Evolutionary conservation across 2,888 invertebrate species (phyloP).

Genomic region (Melanotus villosus): DNA sequence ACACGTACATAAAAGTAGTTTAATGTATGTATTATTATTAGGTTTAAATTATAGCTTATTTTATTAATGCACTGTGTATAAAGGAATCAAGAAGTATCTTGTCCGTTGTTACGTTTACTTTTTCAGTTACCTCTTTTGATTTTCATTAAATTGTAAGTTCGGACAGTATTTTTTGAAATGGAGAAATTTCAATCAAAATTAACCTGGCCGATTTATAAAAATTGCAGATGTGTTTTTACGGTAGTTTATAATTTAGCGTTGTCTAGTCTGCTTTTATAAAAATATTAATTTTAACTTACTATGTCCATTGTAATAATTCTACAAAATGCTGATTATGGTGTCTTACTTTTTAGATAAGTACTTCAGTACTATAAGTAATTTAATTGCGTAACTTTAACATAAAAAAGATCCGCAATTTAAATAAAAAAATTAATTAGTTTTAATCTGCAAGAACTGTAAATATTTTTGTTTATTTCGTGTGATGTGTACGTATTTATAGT

Average conservation of each 20-base stretch:
- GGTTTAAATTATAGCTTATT: neutral
- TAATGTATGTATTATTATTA: constrained; percentile 6
- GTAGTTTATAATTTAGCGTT: constrained; percentile 29
- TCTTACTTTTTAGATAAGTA: constrained; percentile 30
- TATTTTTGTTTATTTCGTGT: constrained; percentile 45
- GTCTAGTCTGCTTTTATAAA: constrained; percentile 31
- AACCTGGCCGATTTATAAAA: constrained; percentile 13
- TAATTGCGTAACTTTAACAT: neutral
- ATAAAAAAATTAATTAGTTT: neutral
- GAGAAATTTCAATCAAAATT: constrained; percentile 3
- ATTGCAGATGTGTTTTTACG: constrained; percentile 2
- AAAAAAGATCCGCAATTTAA: neutral
- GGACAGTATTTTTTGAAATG: constrained; percentile 29
- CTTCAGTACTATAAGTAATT: neutral
- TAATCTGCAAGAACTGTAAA: constrained; percentile 32
- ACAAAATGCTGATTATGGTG: constrained; percentile 39
- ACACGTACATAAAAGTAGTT: constrained; percentile 5
- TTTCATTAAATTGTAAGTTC: constrained; percentile 16
- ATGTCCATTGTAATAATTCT: constrained; percentile 28
- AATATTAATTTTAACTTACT: constrained; percentile 15
- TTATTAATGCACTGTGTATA: neutral
- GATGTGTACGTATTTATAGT: constrained; percentile 48
- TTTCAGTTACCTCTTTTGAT: constrained; percentile 12
- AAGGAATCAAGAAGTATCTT: constrained; percentile 31
- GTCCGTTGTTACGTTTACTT: neutral